A percentile compares a stretch with the other conserved stretches of the same genome.
Conservation (phyloP, 2,888 invertebrate genomes). For the Pseudococcus longispinus region DNA sequence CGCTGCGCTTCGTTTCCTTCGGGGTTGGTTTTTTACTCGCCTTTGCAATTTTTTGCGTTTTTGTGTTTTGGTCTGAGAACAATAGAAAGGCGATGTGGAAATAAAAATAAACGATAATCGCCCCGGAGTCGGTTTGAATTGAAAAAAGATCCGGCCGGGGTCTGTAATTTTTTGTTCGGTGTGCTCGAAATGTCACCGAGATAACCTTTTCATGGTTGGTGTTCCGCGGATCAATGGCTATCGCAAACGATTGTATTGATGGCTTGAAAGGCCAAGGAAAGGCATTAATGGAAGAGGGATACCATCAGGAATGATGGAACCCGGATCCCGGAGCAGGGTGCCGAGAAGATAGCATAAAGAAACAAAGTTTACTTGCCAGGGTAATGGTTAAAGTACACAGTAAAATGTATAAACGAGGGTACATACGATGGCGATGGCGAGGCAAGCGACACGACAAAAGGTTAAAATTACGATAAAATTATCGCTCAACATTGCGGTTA, state of each 20-base stretch:
- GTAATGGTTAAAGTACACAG: not conserved
- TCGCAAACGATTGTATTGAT: not conserved
- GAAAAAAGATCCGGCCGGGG: not conserved
- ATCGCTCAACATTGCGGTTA: not conserved
- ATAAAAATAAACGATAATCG: not conserved
- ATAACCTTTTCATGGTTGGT: not conserved
- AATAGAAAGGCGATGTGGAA: not conserved
- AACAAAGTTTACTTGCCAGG: not conserved
- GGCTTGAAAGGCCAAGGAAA: not conserved
- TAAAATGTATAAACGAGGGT: not conserved
- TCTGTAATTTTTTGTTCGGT: not conserved
- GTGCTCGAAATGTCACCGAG: not conserved
- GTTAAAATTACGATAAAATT: conserved; percentile 5
- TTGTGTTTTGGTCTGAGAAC: not conserved
- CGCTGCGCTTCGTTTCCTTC: not conserved
- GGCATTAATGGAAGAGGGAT: not conserved
- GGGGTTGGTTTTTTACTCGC: not conserved
- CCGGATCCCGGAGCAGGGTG: too few relatives aligned
- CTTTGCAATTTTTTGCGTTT: not conserved
- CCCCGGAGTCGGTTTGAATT: not conserved
- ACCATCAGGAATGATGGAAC: too few relatives aligned
- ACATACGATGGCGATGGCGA: not conserved
- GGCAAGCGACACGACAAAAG: not conserved
- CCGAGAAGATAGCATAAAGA: too few relatives aligned
- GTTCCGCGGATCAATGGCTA: not conserved